Percentiles rank a stretch among this genome's conserved stretches.
phyloP scores from a whole-genome alignment of 30 jellyfish, hydroid and myxozoan genomes.

The Hydractinia symbiolongicarpus region DNA sequence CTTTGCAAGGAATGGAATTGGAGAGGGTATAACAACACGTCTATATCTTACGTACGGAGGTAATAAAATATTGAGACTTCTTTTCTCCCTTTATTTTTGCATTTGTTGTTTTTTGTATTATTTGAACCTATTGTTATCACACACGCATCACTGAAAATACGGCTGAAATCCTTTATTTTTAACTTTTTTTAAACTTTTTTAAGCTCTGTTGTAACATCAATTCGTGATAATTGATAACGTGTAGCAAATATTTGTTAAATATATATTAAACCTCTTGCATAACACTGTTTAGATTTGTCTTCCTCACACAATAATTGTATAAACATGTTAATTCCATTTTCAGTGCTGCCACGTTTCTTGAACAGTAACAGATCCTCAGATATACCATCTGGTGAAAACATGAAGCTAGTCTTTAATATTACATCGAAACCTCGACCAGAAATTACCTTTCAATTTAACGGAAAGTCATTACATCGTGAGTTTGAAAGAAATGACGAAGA shows the following conservation, averaged over 20 bases:
- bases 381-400: neutral
- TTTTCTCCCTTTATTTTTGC: too few species aligned
- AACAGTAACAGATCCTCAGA: neutral
- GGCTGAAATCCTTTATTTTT: too few species aligned
- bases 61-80: neutral
- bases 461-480: neutral
- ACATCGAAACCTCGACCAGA: neutral
- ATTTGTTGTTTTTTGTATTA: too few species aligned
- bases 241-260: too few species aligned
- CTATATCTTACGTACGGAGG: neutral
- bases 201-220: too few species aligned
- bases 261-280: too few species aligned
- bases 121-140: too few species aligned
- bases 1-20: neutral
- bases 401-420: neutral
- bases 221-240: too few species aligned
- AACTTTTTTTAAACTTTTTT: too few species aligned
- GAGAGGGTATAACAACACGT: constrained; percentile 1
- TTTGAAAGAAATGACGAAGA: neutral
- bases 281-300: neutral
- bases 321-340: neutral
- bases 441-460: neutral
- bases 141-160: too few species aligned
- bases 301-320: neutral
- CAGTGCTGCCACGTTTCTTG: neutral